Percentiles rank a stretch among this genome's conserved stretches.
phyloP scores from a whole-genome alignment of 1,140 invertebrate genomes.

The Tenebrio molitor region DNA sequence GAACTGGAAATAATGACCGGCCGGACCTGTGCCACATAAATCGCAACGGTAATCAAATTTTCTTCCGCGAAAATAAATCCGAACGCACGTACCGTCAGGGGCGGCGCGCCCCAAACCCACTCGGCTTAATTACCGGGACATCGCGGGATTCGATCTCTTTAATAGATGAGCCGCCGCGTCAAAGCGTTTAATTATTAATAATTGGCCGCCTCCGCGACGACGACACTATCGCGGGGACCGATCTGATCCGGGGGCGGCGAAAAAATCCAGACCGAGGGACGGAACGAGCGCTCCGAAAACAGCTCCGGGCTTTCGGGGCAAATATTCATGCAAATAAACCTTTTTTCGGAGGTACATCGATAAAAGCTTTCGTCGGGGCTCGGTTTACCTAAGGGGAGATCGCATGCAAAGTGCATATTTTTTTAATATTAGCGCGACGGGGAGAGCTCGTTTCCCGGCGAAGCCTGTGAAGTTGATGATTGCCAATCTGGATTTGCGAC shows the following conservation, averaged over 20 bases:
- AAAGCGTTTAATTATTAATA: conserved; percentile 38
- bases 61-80: conserved; percentile 28
- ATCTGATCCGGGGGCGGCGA: neutral
- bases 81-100: too few relatives aligned
- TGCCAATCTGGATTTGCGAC: conserved; percentile 14
- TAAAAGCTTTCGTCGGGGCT: conserved; percentile 26
- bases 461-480: conserved; percentile 12
- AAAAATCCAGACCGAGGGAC: conserved; percentile 13
- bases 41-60: conserved; percentile 34
- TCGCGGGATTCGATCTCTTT: conserved; percentile 37
- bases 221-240: conserved; percentile 1
- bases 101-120: neutral
- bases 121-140: conserved; percentile 15
- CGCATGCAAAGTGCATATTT: conserved; percentile 29
- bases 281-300: neutral
- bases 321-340: conserved; percentile 38
- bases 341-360: conserved; percentile 24
- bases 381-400: conserved; percentile 18
- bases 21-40: conserved; percentile 36
- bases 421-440: neutral
- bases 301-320: neutral
- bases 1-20: conserved; percentile 52
- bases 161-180: conserved; percentile 21
- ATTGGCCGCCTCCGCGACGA: conserved; percentile 26
- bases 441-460: too few relatives aligned